Conservation (phyloP, 2,888 invertebrate genomes). For the Stenodera caucasica region DNA sequence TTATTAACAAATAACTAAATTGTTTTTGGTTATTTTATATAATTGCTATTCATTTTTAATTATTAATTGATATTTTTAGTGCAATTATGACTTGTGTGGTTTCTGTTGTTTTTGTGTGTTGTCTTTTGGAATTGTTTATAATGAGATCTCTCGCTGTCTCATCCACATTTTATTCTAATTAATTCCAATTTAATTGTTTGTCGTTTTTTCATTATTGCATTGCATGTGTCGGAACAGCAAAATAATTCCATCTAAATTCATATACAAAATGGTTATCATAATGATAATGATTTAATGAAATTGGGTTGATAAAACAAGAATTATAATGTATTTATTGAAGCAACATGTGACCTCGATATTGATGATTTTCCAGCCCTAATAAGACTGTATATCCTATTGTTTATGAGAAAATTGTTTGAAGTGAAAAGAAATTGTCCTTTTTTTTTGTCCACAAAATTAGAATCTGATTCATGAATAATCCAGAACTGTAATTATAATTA, state of each 20-base stretch:
- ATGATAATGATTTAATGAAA: too few relatives aligned
- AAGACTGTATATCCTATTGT: too few relatives aligned
- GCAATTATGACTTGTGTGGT: too few relatives aligned
- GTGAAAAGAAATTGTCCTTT: too few relatives aligned
- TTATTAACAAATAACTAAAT: background rate
- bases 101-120: too few relatives aligned
- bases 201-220: conserved; percentile 24
- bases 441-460: too few relatives aligned
- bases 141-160: too few relatives aligned
- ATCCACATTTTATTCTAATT: conserved; percentile 38
- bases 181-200: conserved; percentile 26
- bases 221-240: conserved; percentile 17
- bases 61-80: too few relatives aligned
- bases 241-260: conserved; percentile 24
- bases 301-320: conserved; percentile 17
- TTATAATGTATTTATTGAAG: conserved; percentile 39
- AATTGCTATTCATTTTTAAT: background rate
- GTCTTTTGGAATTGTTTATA: too few relatives aligned
- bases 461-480: background rate
- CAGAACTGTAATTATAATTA: background rate
- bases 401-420: too few relatives aligned
- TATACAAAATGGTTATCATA: conserved; percentile 12
- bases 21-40: background rate
- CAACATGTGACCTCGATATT: conserved; percentile 58
- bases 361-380: conserved; percentile 44